phyloP scores from a whole-genome alignment of 2,113 vertebrate species.

The Nestor notabilis region DNA sequence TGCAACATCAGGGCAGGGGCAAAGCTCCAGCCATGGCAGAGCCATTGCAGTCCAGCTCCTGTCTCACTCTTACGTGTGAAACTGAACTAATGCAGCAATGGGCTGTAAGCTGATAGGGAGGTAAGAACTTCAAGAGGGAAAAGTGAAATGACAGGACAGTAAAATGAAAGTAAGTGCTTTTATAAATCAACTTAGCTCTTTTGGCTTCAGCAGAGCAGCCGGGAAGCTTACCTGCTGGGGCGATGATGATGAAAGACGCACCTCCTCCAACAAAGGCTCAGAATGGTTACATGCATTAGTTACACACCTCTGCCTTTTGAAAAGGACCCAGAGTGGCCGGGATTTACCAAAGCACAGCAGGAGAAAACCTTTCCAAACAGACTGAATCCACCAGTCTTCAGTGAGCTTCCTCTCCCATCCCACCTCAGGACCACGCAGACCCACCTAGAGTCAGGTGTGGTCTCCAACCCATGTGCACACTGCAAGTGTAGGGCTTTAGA shows the following conservation, averaged over 20 bases:
- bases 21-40: background rate
- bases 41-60: background rate
- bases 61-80: background rate
- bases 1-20: background rate
- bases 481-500: background rate
- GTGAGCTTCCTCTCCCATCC: background rate
- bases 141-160: background rate
- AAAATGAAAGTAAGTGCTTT: background rate
- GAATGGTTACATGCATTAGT: background rate
- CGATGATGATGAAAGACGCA: background rate
- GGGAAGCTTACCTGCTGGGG: background rate
- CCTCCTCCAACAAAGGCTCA: background rate
- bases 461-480: background rate
- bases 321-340: background rate
- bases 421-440: background rate
- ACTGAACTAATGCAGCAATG: background rate
- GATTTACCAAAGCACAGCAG: background rate
- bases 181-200: background rate
- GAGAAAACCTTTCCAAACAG: background rate
- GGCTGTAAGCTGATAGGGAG: background rate
- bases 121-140: background rate
- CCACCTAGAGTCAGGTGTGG: background rate
- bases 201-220: background rate
- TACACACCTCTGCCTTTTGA: background rate
- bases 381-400: background rate